Base-by-base conservation (phyloP, 2,888 invertebrate species). In the Fragum sueziense region DNA sequence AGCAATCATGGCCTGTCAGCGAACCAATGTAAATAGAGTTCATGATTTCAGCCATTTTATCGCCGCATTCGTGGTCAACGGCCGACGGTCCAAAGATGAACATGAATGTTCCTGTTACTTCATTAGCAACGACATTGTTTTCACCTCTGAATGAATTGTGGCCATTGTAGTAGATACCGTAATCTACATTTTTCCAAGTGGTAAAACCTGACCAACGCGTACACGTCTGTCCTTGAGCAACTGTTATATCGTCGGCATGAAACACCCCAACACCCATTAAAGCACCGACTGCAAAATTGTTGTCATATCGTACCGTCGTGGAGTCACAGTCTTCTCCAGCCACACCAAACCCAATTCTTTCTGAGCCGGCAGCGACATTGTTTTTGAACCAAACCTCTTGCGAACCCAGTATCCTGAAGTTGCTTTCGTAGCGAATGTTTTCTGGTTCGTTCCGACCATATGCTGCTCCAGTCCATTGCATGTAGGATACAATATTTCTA, bases 401-500 rank as follows among this genome's bases (percentile, higher is more conserved):
- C 0, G 86, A 85, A 31, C 81, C 59, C 0, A 76, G 11, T 1
- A 72, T 71, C 17, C 87, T 80, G 7, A 86, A 65, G 11, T 54
- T 70, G 9, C 77, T 84, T 27, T 88, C 86, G 65, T 83, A 69
- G 9, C 86, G 71, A 0, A 83, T 67, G 72, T 88, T 88, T 20
- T 76, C 57, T 0, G 74, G 25, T 69, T 91, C 91, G 0, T 17
- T 25, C 14, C 91, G 67, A 17, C 88, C 88, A 31, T 88, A 82
- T 74, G 89, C 91, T 3, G 88, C 68, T 6, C 90, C 91, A 9
- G 91, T 88, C 86, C 87, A 91, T 22, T 88, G 71, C 31, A 84
- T 74, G 47, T 87, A 74, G 0, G 86, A 71, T 14, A 90, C 85
- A 33, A 92, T 79, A 80, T 92, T 92, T 34, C 82, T 41, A 6